A percentile compares a stretch with the other conserved stretches of the same genome.
Evolutionary conservation across 2,888 invertebrate genomes (phyloP).

Genomic region (Lapara coniferarum): DNA sequence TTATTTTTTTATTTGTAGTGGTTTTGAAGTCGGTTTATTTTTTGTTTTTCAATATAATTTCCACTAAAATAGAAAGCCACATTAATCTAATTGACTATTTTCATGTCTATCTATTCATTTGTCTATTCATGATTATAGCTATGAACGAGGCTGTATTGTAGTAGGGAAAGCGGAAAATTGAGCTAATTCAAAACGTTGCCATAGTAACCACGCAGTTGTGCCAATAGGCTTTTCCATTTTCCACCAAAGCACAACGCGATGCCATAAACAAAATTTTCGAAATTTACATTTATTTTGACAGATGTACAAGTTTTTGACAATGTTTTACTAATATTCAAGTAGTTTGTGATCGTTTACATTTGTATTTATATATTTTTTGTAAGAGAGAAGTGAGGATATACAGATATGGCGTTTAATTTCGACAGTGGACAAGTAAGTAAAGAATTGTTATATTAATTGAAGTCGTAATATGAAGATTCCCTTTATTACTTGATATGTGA

Average conservation of each 20-base stretch:
- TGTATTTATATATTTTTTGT: conserved; percentile 42
- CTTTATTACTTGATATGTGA: too few species aligned
- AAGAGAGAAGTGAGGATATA: conserved; percentile 29
- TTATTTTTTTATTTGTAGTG: too few species aligned
- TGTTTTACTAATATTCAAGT: conserved; percentile 41
- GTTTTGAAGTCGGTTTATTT: too few species aligned
- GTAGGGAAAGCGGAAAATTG: conserved; percentile 42
- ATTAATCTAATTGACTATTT: neutral
- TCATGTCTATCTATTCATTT: neutral
- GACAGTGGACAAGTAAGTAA: conserved; percentile 75
- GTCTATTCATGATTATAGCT: neutral
- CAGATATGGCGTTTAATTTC: conserved; percentile 72
- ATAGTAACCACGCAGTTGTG: conserved; percentile 69
- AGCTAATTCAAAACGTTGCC: conserved; percentile 42
- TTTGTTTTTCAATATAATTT: too few species aligned
- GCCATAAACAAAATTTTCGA: conserved; percentile 39
- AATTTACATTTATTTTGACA: conserved; percentile 37
- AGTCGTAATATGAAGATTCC: too few species aligned
- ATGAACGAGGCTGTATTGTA: conserved; percentile 8
- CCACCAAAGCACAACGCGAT: conserved; percentile 44
- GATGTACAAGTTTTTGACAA: conserved; percentile 44
- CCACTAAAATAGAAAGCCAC: neutral
- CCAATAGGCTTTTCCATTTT: conserved; percentile 70
- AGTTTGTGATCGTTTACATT: conserved; percentile 54
- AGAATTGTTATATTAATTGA: conserved; percentile 18